Base-by-base conservation (phyloP, 2,113 vertebrate genomes). In the Guaruba guarouba region DNA sequence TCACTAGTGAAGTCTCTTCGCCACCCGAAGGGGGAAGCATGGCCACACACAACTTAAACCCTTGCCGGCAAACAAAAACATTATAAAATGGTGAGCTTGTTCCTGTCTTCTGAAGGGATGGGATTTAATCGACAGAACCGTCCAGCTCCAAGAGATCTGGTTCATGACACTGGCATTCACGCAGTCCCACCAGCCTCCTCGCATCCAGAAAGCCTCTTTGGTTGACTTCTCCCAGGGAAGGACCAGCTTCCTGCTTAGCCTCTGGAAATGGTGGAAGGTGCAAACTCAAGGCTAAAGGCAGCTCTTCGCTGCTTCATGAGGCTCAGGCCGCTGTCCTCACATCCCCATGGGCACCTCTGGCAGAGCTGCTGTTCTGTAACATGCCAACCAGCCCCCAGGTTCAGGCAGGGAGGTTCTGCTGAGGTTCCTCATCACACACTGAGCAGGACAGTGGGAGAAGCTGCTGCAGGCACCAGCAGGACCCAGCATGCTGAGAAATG, bases 391-490 rank as follows among this genome's bases (percentile, higher is more conserved):
- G 41, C 52, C 49, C 54, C 39, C 35, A 61, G 0, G 48, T 77
- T 80, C 64, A 82, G 63, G 54, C 16, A 2, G 33, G 10, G 29
- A 52, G 15, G 31, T 86, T 62, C 52, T 85, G 52, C 28, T 73
- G 46, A 7, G 22, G 44, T 25, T 64, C 43, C n/a, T 39, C 44
- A 13, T 43, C 31, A 4, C 0, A 0, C 41, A 11, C 35, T 35
- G 39, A 57, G 61, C 2, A 1, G 41, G 33, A 22, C 31, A 29
- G 37, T 35, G 1, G 0, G 52, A 49, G 28, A 82, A 17, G 55
- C 51, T 75, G 57, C n/a, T n/a, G 19, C 62, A 68, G 69, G 70
- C 62, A 70, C 39, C 1, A 0, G 5, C 5, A 2, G 35, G 41
- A 69, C n/a, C 59, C 11, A 0, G 10, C 25, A 10, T 4, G 10